Evolutionary conservation across 2,888 invertebrate genomes (phyloP).

Genomic region (Elysia crispata): DNA sequence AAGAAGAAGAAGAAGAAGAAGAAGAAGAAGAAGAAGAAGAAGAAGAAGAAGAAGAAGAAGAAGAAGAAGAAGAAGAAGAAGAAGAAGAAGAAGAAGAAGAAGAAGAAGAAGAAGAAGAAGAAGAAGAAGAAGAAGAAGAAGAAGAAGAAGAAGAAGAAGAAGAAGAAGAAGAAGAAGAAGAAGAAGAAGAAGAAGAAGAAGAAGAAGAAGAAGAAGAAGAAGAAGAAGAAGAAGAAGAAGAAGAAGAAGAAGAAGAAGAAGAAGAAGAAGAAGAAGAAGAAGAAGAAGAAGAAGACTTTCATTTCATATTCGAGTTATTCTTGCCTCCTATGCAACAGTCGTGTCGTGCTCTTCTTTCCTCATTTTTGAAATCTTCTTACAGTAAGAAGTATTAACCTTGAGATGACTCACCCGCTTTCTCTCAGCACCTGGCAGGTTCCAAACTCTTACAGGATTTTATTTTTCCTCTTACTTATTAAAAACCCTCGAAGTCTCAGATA

Average conservation of each 20-base stretch:
- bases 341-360: too few species aligned
- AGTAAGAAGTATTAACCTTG: too few species aligned
- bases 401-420: too few species aligned
- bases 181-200: background rate
- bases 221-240: constrained; percentile 1
- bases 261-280: background rate
- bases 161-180: background rate
- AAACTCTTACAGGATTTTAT: too few species aligned
- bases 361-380: too few species aligned
- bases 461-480: too few species aligned
- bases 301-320: too few species aligned
- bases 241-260: background rate
- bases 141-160: background rate
- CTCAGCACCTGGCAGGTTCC: too few species aligned
- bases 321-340: too few species aligned
- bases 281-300: too few species aligned
- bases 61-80: constrained; percentile 22
- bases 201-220: background rate
- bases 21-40: background rate
- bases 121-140: constrained; percentile 15
- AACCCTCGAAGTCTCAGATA: too few species aligned
- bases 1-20: background rate
- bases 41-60: constrained; percentile 13
- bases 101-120: constrained; percentile 19
- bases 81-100: background rate